Conservation (phyloP, 2,888 invertebrate genomes). For the Athalia cordata region DNA sequence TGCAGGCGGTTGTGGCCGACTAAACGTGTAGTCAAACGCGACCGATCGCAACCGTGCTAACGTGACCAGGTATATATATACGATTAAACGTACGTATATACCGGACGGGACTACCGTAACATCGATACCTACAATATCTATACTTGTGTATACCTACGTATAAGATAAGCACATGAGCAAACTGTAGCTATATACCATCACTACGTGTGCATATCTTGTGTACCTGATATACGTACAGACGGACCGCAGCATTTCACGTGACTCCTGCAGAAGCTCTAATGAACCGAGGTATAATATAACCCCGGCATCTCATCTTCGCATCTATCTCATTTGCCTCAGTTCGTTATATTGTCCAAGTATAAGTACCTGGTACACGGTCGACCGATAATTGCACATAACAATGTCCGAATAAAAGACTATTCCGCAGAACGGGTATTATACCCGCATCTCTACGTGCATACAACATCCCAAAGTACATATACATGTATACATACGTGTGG, state of each 20-base stretch:
- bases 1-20: not conserved
- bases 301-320: slow-evolving; percentile 39
- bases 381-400: slow-evolving; percentile 37
- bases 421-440: not conserved
- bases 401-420: slow-evolving; percentile 35
- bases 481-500: not conserved
- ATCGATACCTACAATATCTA: not conserved
- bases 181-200: not conserved
- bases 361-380: slow-evolving; percentile 8
- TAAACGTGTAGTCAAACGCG: not conserved
- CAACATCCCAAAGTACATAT: not conserved
- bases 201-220: not conserved
- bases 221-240: not conserved
- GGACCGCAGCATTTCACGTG: slow-evolving; percentile 51
- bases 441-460: not conserved
- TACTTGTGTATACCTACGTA: not conserved
- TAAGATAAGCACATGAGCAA: slow-evolving; percentile 3
- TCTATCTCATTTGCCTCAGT: slow-evolving; percentile 40
- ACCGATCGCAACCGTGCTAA: slow-evolving; percentile 15
- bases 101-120: not conserved
- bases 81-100: not conserved
- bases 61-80: slow-evolving; percentile 12
- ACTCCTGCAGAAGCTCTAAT: slow-evolving; percentile 59
- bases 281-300: slow-evolving; percentile 53
- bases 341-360: slow-evolving; percentile 33